These are phyloP conservation scores for Corythaixoides concolor DNA, from an alignment of 2,113 vertebrate genomes.

Conservation along the genomic window DNA sequence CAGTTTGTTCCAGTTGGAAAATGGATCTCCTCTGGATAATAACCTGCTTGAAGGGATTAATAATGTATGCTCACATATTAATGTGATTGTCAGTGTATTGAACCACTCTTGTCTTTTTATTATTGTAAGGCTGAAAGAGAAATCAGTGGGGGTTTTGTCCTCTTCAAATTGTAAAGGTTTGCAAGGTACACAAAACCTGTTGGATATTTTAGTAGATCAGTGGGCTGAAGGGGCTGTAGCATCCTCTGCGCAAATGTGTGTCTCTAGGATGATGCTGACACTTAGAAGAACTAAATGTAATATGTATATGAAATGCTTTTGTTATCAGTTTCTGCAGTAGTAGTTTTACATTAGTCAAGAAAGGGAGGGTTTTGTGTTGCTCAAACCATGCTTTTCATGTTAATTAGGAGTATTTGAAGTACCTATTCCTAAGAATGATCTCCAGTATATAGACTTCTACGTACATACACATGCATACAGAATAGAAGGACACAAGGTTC, in stretches of 20 bases:
- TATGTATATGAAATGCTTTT: rapidly evolving
- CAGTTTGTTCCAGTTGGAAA: not conserved
- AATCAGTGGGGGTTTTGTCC: not conserved
- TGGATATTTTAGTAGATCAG: not conserved
- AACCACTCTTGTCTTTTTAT: not conserved
- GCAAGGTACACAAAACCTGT: not conserved
- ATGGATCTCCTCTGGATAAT: not conserved
- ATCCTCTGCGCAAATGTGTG: not conserved
- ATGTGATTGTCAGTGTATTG: not conserved
- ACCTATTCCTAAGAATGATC: not conserved
- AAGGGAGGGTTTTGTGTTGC: not conserved
- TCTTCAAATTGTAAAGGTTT: not conserved
- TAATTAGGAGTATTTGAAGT: not conserved
- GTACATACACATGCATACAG: not conserved
- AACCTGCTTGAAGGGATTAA: not conserved
- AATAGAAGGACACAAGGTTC: not conserved
- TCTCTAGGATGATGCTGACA: not conserved
- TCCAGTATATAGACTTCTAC: not conserved
- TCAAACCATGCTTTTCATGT: not conserved
- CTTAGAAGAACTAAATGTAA: not conserved
- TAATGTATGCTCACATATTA: not conserved
- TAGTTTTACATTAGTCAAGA: not conserved
- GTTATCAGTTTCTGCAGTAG: not conserved
- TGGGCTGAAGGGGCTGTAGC: not conserved
- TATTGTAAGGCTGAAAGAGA: not conserved